phyloP scores from a whole-genome alignment of 2,888 invertebrate genomes.

The Patella caerulea region DNA sequence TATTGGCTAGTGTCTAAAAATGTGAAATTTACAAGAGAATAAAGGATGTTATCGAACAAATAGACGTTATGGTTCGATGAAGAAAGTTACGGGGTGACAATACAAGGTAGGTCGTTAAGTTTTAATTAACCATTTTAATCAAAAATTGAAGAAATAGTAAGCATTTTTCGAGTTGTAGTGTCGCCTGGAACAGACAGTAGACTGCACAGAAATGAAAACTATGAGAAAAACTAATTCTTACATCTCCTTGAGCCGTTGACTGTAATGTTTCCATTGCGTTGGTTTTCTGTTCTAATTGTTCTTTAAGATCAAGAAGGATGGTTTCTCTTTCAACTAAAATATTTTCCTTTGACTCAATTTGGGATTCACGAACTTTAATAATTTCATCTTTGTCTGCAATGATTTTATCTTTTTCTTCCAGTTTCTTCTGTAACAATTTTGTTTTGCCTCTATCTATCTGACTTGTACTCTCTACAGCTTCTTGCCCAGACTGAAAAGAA shows the following conservation, averaged over 20 bases:
- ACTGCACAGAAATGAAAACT: background rate
- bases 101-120: too few relatives aligned
- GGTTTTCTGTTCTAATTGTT: slow-evolving; percentile 73
- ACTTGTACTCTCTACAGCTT: too few relatives aligned
- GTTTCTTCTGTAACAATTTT: slow-evolving; percentile 65
- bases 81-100: too few relatives aligned
- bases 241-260: slow-evolving; percentile 24
- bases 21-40: too few relatives aligned
- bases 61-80: too few relatives aligned
- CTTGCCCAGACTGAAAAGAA: too few relatives aligned
- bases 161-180: too few relatives aligned
- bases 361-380: slow-evolving; percentile 47
- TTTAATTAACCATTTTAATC: too few relatives aligned
- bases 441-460: slow-evolving; percentile 55
- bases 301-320: slow-evolving; percentile 72
- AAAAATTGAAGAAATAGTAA: too few relatives aligned
- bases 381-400: slow-evolving; percentile 56
- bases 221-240: background rate
- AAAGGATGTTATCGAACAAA: too few relatives aligned
- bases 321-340: slow-evolving; percentile 63
- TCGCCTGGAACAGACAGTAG: too few relatives aligned
- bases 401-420: slow-evolving; percentile 66
- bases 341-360: slow-evolving; percentile 57
- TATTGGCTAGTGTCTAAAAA: too few relatives aligned
- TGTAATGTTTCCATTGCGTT: slow-evolving; percentile 57